Evolutionary conservation across 2,888 invertebrate species (phyloP), one percentile per base, ranked within the genome.

Genomic region (Sussaba pulchella): DNA sequence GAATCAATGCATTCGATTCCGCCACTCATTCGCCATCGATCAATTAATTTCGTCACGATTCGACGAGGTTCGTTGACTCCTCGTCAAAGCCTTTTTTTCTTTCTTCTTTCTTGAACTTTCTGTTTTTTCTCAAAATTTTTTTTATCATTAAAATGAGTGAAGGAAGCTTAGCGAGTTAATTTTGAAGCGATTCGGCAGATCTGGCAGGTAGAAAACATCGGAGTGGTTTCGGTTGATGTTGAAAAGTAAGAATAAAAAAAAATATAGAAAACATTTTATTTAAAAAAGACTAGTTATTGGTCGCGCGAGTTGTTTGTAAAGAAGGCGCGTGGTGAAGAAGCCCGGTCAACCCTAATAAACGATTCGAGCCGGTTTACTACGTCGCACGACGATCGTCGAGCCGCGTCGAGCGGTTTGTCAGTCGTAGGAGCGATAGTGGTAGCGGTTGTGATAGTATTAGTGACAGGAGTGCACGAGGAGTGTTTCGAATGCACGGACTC

Each of bases 311-410:
- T 64, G 4, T 47, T 17, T 31, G 1, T 19, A 63, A 17, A 50
- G 66, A 36, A 31, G 17, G 50, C 50, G 19, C 50, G 59, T 39
- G 31, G 43, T 24, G 6, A 36, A 24, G n/a, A 43, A 59, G 26
- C 26, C 41, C 14, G 39, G 39, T 24, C 43, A 50, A 43, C 50
- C 59, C 59, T 69, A 78, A 73, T 64, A 64, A 79, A 2, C 69
- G 52, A 50, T 36, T 9, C 66, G 66, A 75, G 74, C 79, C 79
- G 79, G 79, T 66, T 79, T 78, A 54, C 45, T 63, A 69, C 41
- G 47, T n/a, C 10, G 19, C 57, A 19, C n/a, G 47, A 10, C 1
- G 12, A 17, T 50, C 71, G 31, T 45, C 47, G 26, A 31, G 63
- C 24, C 50, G 17, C 9, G 52, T 26, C 52, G 14, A 14, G 54